phyloP scores from a whole-genome alignment of 2,888 invertebrate genomes.

The Argynnis bischoffii region DNA sequence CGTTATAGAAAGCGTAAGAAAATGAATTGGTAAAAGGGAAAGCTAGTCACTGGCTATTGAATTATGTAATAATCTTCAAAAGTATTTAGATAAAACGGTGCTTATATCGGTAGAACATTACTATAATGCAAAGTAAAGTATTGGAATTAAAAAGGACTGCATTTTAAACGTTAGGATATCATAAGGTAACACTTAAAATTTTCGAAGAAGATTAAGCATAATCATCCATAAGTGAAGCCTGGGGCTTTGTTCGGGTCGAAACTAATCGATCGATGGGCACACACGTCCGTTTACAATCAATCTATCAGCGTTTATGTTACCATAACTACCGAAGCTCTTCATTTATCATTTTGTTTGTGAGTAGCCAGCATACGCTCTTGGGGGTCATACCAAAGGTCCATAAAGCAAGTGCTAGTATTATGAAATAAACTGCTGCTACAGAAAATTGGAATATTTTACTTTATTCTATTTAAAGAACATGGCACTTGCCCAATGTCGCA shows the following conservation, averaged over 20 bases:
- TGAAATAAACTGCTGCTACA: conserved; percentile 52
- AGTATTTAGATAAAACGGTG: neutral
- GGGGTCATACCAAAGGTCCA: conserved; percentile 63
- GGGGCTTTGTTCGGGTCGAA: conserved; percentile 64
- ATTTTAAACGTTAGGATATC: conserved; percentile 47
- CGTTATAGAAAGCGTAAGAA: conserved; percentile 48
- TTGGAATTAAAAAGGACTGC: conserved; percentile 60
- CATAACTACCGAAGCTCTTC: conserved; percentile 76
- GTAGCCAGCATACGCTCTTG: conserved; percentile 69
- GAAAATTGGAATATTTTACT: conserved; percentile 13
- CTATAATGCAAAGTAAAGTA: conserved; percentile 54
- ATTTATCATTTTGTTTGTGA: conserved; percentile 81
- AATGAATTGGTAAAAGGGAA: conserved; percentile 48
- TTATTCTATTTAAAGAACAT: conserved; percentile 35
- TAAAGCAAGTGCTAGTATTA: conserved; percentile 59
- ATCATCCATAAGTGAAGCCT: conserved; percentile 68
- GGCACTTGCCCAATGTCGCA: conserved; percentile 36
- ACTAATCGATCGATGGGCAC: conserved; percentile 78
- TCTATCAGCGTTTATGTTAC: conserved; percentile 80
- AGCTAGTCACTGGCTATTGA: conserved; percentile 43
- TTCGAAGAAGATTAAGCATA: conserved; percentile 77
- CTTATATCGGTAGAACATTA: conserved; percentile 43
- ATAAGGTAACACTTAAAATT: conserved; percentile 68
- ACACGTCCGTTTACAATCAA: conserved; percentile 76
- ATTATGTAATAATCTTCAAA: conserved; percentile 35